Evolutionary conservation across 2,113 vertebrate genomes (phyloP), one percentile per base, ranked within the genome.

Genomic region (Prolemur simus): DNA sequence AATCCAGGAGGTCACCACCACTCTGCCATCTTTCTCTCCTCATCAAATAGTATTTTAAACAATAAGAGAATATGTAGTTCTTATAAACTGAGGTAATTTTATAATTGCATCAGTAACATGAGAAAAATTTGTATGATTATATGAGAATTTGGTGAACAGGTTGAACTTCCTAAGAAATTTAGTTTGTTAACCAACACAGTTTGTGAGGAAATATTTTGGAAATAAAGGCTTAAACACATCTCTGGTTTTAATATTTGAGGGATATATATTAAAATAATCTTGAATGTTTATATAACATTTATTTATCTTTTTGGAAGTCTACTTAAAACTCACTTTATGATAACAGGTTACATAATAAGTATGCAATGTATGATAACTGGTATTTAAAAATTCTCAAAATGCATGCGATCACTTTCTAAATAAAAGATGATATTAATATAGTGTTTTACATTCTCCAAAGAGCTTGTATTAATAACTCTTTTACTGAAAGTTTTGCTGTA

Each of bases 161-260:
- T 82, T 83, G 23, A 95, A 42, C 47, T 74, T 87, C 66, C 21
- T 37, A 37, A 88, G 13, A 93, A 56, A 42, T 54, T 18, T 34
- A 77, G 29, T 77, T 73, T 87, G 13, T 76, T 85, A 66, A 74
- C 12, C 90, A 78, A 39, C 6, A 92, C 2, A 8, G 27, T 1
- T 82, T 85, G 66, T 83, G 42, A 76, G 45, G 80, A 89, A 84
- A 45, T 87, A 76, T 92, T 94, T 83, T 89, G 87, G 11, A 90
- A 83, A 8, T 58, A 45, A 94, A 82, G 3, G 34, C 6, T 76
- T 58, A 49, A 89, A 64, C 66, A 63, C 23, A 47, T 5, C 8
- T 10, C 32, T 6, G n/a, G 13, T 89, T 11, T 80, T 73, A 60
- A 83, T 69, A 92, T 47, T 69, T 92, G 21, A 74, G 18, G 54